Conservation (phyloP, 2,797 vertebrate genomes). For the Luscinia luscinia region DNA sequence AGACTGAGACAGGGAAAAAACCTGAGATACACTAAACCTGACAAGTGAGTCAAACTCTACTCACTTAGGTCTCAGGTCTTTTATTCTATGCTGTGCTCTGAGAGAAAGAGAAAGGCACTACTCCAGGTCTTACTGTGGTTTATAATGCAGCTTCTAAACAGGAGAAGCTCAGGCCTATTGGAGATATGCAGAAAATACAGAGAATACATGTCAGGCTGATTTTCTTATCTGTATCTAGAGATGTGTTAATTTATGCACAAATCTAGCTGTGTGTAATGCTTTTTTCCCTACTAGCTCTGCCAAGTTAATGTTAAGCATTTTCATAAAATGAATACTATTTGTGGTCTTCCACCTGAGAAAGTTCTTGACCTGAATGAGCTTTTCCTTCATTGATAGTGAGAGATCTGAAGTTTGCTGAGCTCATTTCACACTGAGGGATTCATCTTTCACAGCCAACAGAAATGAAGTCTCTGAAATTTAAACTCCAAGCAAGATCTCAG, state of each 20-base stretch:
- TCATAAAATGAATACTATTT: not conserved
- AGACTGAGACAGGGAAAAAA: not conserved
- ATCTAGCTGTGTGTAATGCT: not conserved
- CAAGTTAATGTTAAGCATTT: not conserved
- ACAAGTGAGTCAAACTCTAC: slow-evolving; percentile 10
- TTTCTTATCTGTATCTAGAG: not conserved
- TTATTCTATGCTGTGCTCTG: not conserved
- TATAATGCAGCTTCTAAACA: not conserved
- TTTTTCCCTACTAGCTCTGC: not conserved
- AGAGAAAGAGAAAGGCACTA: not conserved
- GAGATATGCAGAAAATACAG: not conserved
- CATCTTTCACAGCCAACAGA: not conserved
- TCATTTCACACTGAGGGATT: not conserved
- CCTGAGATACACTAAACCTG: not conserved
- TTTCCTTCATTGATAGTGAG: not conserved
- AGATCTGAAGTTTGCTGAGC: not conserved
- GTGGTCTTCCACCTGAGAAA: not conserved
- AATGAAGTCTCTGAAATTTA: not conserved
- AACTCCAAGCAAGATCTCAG: not conserved
- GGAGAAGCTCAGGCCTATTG: not conserved
- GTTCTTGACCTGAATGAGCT: not conserved
- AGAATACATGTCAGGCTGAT: not conserved
- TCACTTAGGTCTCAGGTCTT: not conserved
- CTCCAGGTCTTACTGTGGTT: not conserved
- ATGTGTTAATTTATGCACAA: not conserved